A percentile compares a stretch with the other conserved stretches of the same genome.
Evolutionary conservation across 1,140 invertebrate species (phyloP).

Genomic region (Dreissena rostriformis): DNA sequence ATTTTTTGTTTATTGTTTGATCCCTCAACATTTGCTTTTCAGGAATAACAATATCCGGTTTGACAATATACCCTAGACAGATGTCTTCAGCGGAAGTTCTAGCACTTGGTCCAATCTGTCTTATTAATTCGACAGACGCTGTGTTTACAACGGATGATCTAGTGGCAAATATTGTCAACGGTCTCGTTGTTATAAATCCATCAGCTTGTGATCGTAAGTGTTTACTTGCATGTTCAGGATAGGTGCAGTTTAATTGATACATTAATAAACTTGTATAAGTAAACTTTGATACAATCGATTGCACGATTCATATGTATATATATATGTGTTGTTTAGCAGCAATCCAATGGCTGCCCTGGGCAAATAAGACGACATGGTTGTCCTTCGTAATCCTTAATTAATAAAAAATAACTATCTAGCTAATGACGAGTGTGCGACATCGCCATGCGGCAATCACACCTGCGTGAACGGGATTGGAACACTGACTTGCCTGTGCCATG

Average conservation of each 20-base stretch:
- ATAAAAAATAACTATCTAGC: constrained; percentile 8
- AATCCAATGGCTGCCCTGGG: too few relatives aligned
- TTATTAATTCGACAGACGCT: background rate
- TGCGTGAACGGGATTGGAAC: constrained; percentile 9
- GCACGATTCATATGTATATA: too few relatives aligned
- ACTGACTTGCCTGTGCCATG: constrained; percentile 22
- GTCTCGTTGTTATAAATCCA: too few relatives aligned
- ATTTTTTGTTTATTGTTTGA: too few relatives aligned
- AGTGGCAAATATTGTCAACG: background rate
- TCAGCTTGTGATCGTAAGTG: too few relatives aligned
- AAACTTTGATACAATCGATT: too few relatives aligned
- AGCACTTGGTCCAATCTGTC: background rate
- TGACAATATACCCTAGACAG: background rate
- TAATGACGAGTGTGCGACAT: constrained; percentile 3
- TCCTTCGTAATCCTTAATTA: too few relatives aligned
- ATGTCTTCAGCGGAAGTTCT: background rate
- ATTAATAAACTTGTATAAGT: too few relatives aligned
- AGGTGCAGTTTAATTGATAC: too few relatives aligned
- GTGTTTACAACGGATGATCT: constrained; percentile 1
- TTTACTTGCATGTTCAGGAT: too few relatives aligned
- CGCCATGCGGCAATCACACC: constrained; percentile 20
- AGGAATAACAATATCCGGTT: constrained; percentile 16
- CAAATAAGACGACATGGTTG: too few relatives aligned
- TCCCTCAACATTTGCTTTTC: background rate
- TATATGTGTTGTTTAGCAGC: too few relatives aligned